A percentile compares a stretch with the other conserved stretches of the same genome.
Conservation (phyloP, 2,113 vertebrate species). For the Rallus limicola region DNA sequence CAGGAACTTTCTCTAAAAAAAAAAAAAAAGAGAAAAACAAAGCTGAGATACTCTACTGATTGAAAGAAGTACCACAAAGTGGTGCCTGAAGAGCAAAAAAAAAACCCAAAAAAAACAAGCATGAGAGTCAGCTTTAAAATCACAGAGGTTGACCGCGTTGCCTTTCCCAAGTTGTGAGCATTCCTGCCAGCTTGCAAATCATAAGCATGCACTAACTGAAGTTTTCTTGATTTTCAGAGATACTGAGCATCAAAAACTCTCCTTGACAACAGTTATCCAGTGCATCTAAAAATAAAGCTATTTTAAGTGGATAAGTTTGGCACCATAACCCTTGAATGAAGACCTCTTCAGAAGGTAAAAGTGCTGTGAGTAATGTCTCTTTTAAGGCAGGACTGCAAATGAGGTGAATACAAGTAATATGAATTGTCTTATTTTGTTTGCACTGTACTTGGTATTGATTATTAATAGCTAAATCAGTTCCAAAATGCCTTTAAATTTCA, state of each 20-base stretch:
- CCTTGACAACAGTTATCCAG: neutral
- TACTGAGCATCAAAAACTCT: neutral
- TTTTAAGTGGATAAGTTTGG: neutral
- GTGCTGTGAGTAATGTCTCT: neutral
- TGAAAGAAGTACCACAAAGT: neutral
- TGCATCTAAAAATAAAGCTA: neutral
- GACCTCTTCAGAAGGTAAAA: neutral
- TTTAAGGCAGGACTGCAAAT: neutral
- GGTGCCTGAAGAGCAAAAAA: neutral
- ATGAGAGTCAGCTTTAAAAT: neutral
- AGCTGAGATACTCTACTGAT: neutral
- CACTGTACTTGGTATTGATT: neutral
- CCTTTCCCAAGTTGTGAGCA: neutral
- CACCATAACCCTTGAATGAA: neutral
- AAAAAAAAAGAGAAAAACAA: neutral
- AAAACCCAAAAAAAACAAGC: neutral
- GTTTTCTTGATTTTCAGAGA: neutral
- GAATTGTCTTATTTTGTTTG: neutral
- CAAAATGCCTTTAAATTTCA: neutral
- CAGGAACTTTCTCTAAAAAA: neutral
- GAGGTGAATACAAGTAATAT: neutral
- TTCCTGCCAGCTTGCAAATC: neutral
- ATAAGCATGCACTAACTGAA: neutral
- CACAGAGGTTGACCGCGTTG: neutral
- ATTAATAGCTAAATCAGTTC: neutral